Conservation (phyloP, 2,888 invertebrate genomes). For the Strigamia maritima region DNA sequence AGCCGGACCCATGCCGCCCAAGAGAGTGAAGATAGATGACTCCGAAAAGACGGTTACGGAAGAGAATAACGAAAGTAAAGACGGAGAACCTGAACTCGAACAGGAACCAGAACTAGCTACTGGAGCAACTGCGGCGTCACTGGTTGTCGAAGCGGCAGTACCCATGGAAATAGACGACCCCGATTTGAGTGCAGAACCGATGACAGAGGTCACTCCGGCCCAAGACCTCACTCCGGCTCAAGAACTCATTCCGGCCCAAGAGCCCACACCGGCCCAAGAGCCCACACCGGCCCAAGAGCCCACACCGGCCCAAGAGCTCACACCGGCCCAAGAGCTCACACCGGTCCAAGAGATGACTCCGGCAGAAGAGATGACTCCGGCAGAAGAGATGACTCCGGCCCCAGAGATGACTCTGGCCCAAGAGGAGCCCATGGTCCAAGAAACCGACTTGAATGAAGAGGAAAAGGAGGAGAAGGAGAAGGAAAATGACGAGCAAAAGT, state of each 20-base stretch:
- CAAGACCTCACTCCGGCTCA: too few relatives aligned
- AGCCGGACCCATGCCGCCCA: not conserved
- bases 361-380: too few relatives aligned
- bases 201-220: too few relatives aligned
- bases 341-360: not conserved
- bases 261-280: not conserved
- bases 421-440: not conserved
- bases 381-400: too few relatives aligned
- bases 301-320: too few relatives aligned
- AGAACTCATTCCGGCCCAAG: too few relatives aligned
- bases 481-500: conserved; percentile 39
- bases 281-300: not conserved
- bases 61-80: not conserved
- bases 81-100: not conserved
- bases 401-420: too few relatives aligned
- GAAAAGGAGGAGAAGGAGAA: conserved; percentile 26
- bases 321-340: not conserved
- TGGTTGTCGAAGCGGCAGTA: too few relatives aligned
- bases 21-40: not conserved
- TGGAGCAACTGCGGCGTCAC: not conserved
- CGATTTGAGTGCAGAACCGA: too few relatives aligned
- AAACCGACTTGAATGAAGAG: not conserved
- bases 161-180: too few relatives aligned
- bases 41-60: not conserved
- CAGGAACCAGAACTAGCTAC: not conserved